Evolutionary conservation across 2,113 vertebrate species (phyloP), one percentile per base, ranked within the genome.

Genomic region (Hippocampus zosterae): DNA sequence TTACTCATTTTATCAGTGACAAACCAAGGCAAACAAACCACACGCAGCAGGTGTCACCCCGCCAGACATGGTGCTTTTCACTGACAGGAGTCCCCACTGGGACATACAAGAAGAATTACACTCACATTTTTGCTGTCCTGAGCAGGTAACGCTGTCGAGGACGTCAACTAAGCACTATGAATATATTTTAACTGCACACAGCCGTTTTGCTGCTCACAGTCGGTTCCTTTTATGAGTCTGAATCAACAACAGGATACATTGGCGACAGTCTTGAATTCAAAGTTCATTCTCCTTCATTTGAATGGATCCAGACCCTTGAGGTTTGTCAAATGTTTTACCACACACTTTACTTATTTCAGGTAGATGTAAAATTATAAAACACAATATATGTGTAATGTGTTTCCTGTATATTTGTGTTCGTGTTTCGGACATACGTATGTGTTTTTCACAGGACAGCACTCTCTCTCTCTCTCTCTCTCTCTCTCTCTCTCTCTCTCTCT

Each of bases 1-100:
- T 70, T 37, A 55, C 81, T 84, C 77, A 83, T 85, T 81, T 73
- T 81, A 74, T 86, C 74, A 68, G 79, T 29, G 80, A 79, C 75
- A 82, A 76, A 68, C 62, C 52, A 68, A 79, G 75, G 81, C 70
- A 81, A 77, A 75, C 25, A 50, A 71, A 72, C 76, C 69, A 53
- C 74, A 44, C 71, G 70, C 70, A 68, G 62, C 80, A 74, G 74
- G 74, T 80, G 76, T 84, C 72, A 65, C 79, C 59, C 72, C 66
- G 19, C 74, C 80, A 77, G 65, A 73, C 48, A 56, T 55, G 65
- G 61, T 71, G 72, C 50, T 68, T 65, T 64, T 77, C 53, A 80
- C 63, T 75, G 73, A 79, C 73, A 84, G 37, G 50, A 67, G 72
- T 52, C 69, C 57, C 68, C 1, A 29, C 67, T 56, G 73, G 57